Conservation (phyloP, 2,113 vertebrate species). For the Pollachius pollachius region DNA sequence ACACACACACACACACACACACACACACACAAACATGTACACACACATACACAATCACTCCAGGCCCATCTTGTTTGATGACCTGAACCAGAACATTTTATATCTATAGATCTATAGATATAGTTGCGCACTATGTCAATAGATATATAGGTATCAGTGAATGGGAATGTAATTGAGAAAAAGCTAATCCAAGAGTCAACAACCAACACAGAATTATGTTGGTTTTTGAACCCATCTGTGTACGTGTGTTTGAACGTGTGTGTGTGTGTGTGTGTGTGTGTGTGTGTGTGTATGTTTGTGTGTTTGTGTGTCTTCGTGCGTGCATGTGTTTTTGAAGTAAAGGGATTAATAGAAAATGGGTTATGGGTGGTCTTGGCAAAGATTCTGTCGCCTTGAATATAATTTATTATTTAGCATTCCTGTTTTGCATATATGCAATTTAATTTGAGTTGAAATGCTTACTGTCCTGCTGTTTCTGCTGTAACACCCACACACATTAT, state of each 20-base stretch:
- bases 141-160: conserved; percentile 11
- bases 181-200: conserved; percentile 6
- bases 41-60: conserved; percentile 10
- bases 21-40: conserved; percentile 21
- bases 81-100: background rate
- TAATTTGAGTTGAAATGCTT: no score
- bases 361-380: no score
- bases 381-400: no score
- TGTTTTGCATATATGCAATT: no score
- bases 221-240: conserved; percentile 9
- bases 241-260: no score
- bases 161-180: background rate
- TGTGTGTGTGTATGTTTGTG: background rate
- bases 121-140: conserved; percentile 10
- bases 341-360: no score
- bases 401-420: no score
- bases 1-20: conserved; percentile 9
- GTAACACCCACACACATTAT: no score
- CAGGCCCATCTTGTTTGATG: background rate
- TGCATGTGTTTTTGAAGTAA: no score
- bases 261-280: no score
- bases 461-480: no score
- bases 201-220: conserved; percentile 5
- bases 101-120: no score
- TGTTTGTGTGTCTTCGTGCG: background rate